Conservation (phyloP, 1,140 invertebrate species). For the Sarcophaga peregrina region DNA sequence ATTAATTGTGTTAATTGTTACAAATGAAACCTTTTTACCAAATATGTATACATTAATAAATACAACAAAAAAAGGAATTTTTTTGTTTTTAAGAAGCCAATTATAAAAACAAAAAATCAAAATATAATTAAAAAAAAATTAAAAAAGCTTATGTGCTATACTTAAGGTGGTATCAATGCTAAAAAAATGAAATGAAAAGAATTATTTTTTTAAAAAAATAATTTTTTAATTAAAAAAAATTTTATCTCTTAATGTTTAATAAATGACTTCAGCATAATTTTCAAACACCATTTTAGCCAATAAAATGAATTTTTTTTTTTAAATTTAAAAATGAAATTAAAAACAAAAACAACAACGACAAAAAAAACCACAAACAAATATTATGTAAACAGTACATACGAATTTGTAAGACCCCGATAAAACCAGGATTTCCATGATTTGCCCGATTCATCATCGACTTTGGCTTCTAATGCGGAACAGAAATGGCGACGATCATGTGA, state of each 20-base stretch:
- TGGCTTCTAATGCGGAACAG: slow-evolving; percentile 83
- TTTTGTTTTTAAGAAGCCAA: too few species aligned
- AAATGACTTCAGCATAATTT: too few species aligned
- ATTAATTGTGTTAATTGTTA: background rate
- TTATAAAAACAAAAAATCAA: background rate
- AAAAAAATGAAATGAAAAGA: background rate
- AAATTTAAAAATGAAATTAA: background rate
- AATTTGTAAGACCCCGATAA: slow-evolving; percentile 84
- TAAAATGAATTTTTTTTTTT: background rate
- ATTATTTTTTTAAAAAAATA: background rate
- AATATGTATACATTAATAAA: background rate
- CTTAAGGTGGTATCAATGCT: background rate
- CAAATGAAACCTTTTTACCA: slow-evolving; percentile 2
- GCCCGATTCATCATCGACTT: slow-evolving; percentile 77
- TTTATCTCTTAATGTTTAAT: background rate
- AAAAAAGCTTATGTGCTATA: background rate
- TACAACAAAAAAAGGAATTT: background rate
- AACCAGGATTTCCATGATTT: slow-evolving; percentile 86
- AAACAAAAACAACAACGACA: slow-evolving; percentile 28
- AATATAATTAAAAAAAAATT: background rate
- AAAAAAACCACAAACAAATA: slow-evolving; percentile 21
- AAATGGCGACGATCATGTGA: slow-evolving; percentile 86
- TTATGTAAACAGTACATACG: slow-evolving; percentile 74
- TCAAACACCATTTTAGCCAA: background rate
- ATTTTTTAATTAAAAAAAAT: background rate